These are phyloP conservation scores for Mirza zaza DNA, from an alignment of 2,113 vertebrate species.

Conservation along the genomic window DNA sequence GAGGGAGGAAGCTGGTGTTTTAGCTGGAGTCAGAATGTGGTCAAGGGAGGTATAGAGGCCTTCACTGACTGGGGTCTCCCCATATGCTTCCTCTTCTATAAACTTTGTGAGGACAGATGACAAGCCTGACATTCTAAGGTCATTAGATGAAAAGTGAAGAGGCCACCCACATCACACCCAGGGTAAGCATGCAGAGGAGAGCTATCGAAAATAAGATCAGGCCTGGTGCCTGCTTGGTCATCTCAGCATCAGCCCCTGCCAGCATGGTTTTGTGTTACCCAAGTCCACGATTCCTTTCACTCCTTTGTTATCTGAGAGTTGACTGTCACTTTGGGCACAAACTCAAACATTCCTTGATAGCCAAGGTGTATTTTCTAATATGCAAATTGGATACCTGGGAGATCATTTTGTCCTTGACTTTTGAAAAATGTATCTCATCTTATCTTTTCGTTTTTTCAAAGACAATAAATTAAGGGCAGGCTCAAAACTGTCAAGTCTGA, in stretches of 20 bases:
- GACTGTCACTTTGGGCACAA: not conserved
- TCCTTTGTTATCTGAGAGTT: not conserved
- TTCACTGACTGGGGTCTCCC: not conserved
- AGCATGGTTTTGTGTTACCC: too few species aligned
- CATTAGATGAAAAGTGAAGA: not conserved
- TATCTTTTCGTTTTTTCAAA: constrained; percentile 31
- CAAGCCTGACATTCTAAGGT: not conserved
- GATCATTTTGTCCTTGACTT: constrained; percentile 32
- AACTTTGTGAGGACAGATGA: not conserved
- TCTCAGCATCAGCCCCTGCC: too few species aligned
- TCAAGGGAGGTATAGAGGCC: not conserved
- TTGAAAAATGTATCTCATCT: constrained; percentile 57
- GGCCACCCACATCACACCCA: not conserved
- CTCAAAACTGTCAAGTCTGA: constrained; percentile 46
- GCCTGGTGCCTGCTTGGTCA: not conserved
- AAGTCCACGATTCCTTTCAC: not conserved
- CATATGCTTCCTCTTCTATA: not conserved
- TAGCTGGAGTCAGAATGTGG: not conserved
- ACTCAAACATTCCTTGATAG: not conserved
- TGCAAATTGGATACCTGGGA: constrained; percentile 40
- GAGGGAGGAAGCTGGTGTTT: not conserved
- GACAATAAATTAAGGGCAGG: constrained; percentile 47
- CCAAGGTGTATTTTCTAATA: not conserved
- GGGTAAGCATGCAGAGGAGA: not conserved
- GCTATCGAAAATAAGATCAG: not conserved